These are phyloP conservation scores for Phalanger gymnotis DNA, from an alignment of 2,797 vertebrate genomes.

Conservation along the genomic window DNA sequence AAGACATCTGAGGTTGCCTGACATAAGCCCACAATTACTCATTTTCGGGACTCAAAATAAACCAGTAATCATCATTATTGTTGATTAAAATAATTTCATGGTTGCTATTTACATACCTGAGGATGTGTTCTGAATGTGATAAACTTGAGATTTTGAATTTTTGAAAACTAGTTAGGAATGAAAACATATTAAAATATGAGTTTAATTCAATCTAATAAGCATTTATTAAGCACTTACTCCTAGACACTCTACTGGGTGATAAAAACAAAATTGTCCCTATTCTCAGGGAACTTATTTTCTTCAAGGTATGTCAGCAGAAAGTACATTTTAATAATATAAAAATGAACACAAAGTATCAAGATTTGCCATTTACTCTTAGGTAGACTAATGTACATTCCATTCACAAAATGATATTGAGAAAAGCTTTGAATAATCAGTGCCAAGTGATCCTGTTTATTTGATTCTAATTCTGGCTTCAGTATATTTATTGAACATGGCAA, in stretches of 20 bases:
- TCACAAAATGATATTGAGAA: not conserved
- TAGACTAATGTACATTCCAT: not conserved
- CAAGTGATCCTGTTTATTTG: slow-evolving; percentile 3
- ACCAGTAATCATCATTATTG: not conserved
- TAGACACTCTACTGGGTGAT: not conserved
- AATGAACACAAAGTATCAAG: not conserved
- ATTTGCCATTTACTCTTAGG: not conserved
- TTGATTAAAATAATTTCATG: not conserved
- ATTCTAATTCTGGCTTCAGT: not conserved
- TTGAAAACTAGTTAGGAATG: not conserved
- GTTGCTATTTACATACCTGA: not conserved
- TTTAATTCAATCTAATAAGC: not conserved
- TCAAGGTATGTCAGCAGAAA: not conserved
- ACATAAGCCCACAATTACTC: not conserved
- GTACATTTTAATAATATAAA: not conserved
- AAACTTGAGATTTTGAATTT: not conserved
- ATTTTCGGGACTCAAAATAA: not conserved
- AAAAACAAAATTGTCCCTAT: too few relatives aligned
- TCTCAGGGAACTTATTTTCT: not conserved
- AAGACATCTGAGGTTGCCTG: not conserved
- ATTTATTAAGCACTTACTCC: not conserved
- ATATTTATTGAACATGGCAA: not conserved
- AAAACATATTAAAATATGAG: not conserved
- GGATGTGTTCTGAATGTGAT: not conserved
- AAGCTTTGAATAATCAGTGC: not conserved